phyloP scores from a whole-genome alignment of 2,888 invertebrate genomes.

The Cordilura impudica region DNA sequence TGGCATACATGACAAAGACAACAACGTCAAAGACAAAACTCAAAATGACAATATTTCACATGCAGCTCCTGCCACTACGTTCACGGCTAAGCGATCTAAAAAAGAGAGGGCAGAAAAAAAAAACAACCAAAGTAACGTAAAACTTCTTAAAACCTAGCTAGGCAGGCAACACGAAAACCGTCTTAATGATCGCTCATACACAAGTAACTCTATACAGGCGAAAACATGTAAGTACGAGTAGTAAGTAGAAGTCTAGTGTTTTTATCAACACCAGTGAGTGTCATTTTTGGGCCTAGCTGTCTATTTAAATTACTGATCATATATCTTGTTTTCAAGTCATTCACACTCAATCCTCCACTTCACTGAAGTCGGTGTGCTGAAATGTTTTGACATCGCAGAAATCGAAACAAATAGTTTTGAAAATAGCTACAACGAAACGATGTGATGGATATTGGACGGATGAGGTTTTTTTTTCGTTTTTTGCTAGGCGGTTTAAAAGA shows the following conservation, averaged over 20 bases:
- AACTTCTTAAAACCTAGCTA: conserved; percentile 5
- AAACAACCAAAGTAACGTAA: neutral
- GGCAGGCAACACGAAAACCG: conserved; percentile 12
- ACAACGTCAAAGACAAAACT: conserved; percentile 45
- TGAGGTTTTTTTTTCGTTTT: neutral
- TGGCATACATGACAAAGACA: conserved; percentile 44
- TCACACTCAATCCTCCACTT: conserved; percentile 45
- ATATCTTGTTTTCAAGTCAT: conserved; percentile 60
- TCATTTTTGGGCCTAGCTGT: conserved; percentile 61
- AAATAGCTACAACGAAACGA: conserved; percentile 13
- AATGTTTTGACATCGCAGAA: conserved; percentile 60
- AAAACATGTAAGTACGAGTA: no score
- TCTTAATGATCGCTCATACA: neutral
- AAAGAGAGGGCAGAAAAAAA: neutral
- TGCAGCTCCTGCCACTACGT: conserved; percentile 6
- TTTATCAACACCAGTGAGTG: conserved; percentile 56
- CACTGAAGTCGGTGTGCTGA: neutral
- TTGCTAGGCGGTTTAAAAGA: conserved; percentile 36
- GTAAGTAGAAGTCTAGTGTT: conserved; percentile 46
- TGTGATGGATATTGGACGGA: conserved; percentile 37
- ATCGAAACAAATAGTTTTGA: conserved; percentile 57
- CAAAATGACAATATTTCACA: conserved; percentile 59
- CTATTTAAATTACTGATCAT: conserved; percentile 61
- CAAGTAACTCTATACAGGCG: no score
- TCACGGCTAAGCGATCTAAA: conserved; percentile 1